Conservation (phyloP, 2,888 invertebrate genomes). For the Rhaphigaster nebulosa region DNA sequence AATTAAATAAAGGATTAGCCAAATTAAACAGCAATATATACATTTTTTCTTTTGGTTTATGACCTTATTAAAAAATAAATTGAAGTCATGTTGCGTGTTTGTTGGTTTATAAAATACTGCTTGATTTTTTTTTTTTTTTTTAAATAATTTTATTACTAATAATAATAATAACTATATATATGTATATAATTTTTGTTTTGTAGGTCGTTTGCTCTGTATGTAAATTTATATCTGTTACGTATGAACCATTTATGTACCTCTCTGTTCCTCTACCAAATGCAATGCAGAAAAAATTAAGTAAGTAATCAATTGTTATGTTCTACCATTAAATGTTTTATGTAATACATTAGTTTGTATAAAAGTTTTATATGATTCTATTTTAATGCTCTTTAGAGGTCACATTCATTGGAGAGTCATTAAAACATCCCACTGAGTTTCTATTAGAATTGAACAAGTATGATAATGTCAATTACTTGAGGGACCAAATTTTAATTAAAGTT, state of each 20-base stretch:
- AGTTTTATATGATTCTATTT: conserved; percentile 41
- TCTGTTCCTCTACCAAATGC: conserved; percentile 77
- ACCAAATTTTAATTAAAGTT: conserved; percentile 69
- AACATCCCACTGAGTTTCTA: conserved; percentile 70
- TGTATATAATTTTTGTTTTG: conserved; percentile 64
- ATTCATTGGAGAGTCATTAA: conserved; percentile 70
- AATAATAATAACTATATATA: too few species aligned
- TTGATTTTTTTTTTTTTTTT: too few species aligned
- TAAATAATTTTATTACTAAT: too few species aligned
- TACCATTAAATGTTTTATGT: neutral
- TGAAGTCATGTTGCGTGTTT: too few species aligned
- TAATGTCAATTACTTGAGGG: conserved; percentile 72
- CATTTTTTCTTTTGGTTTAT: too few species aligned
- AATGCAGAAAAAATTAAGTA: conserved; percentile 74
- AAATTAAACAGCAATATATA: too few species aligned
- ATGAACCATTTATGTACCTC: conserved; percentile 79
- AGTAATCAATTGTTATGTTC: conserved; percentile 65
- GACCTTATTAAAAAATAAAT: too few species aligned
- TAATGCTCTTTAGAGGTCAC: conserved; percentile 70
- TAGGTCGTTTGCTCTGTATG: conserved; percentile 76
- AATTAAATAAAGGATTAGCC: too few species aligned
- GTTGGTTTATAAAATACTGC: too few species aligned
- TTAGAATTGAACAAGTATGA: conserved; percentile 74
- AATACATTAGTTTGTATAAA: neutral
- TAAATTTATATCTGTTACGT: conserved; percentile 75